Base-by-base conservation (phyloP, 2,888 invertebrate genomes). In the Liodrosophila aerea region DNA sequence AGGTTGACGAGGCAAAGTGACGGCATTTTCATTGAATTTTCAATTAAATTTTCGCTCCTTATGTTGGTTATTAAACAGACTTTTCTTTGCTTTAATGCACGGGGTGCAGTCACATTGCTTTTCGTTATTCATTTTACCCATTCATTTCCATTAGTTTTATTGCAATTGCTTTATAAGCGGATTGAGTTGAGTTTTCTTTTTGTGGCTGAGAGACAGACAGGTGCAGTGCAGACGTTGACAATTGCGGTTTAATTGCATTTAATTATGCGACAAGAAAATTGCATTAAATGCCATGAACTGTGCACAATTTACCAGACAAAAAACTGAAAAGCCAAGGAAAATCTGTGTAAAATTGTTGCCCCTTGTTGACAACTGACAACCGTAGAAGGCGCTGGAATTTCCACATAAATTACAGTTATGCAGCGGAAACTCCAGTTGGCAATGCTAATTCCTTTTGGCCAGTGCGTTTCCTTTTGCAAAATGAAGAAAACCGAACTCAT, bases 381-480 rank as follows among this genome's bases (percentile, higher is more conserved):
- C 9, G 22, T 5, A 22, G 5, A 22, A 22, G 22, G 22, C 22
- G 5, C 22, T 22, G 22, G 3, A 22, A 22, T 22, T 22, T 22
- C 5, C 56, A 67, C 64, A 71, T 67, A 71, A 82, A 78, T 64
- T 61, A 70, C 62, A 68, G 78, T 82, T 73, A 72, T 73, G 66
- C 13, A 82, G 56, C 84, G 86, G 81, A 82, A 82, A 76, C 22
- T 53, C 43, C 80, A 65, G 81, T 80, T 78, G 66, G 66, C 66
- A 76, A 58, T 67, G 72, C 67, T 76, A 69, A 85, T 78, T 82
- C 83, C 83, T 75, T 70, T 80, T 70, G 46, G 64, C 61, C 61
- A 59, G 40, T 43, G 31, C 46, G 58, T 66, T 78, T 78, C 75
- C 83, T 64, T 71, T 13, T 39, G 27, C 51, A n/a, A 30, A 12